Evolutionary conservation across 2,113 vertebrate species (phyloP).

Genomic region (Elachura formosa): DNA sequence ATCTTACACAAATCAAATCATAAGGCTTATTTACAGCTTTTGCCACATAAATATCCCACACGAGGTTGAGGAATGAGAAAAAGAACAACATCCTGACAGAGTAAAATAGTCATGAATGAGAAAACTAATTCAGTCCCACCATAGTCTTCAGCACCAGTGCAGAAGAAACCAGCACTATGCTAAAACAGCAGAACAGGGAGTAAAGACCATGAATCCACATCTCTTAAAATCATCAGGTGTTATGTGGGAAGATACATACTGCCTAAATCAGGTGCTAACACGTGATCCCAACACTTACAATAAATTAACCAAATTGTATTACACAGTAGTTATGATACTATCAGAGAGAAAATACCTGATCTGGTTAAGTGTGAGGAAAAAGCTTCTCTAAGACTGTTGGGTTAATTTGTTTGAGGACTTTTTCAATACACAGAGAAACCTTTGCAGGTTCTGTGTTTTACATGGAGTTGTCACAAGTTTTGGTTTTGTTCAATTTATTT

Average conservation of each 20-base stretch:
- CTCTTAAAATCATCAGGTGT: not conserved
- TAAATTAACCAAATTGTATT: not conserved
- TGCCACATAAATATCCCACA: not conserved
- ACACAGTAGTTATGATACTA: not conserved
- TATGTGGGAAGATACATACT: not conserved
- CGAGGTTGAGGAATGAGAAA: not conserved
- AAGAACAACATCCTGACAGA: not conserved
- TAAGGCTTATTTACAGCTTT: not conserved
- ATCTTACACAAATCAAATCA: not conserved
- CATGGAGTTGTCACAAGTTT: not conserved
- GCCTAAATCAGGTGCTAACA: not conserved
- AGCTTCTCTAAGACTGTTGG: not conserved
- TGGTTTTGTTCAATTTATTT: not conserved
- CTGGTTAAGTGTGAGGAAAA: not conserved
- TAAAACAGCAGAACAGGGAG: not conserved
- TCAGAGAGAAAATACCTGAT: not conserved
- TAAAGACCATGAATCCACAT: not conserved
- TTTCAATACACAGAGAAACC: not conserved
- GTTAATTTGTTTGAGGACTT: rapidly evolving
- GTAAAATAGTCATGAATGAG: not conserved
- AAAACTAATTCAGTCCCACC: not conserved
- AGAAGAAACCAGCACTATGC: not conserved
- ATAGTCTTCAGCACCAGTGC: not conserved
- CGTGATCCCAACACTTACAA: not conserved
- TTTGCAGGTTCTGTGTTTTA: not conserved